phyloP scores from a whole-genome alignment of 2,888 invertebrate genomes.

The Morpho achilles region DNA sequence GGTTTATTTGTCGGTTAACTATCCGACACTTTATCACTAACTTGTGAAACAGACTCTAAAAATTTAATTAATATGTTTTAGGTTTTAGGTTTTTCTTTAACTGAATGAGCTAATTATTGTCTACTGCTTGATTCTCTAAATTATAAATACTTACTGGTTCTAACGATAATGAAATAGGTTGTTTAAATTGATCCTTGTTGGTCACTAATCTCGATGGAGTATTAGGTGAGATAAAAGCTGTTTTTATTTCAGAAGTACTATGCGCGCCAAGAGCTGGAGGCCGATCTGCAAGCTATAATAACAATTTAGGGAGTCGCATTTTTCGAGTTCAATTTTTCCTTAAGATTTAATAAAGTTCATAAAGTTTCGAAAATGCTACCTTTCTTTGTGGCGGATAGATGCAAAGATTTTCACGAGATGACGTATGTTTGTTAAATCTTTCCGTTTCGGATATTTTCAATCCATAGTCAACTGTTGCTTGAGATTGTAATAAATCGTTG shows the following conservation, averaged over 20 bases:
- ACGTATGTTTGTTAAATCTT: conserved; percentile 55
- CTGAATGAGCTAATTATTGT: no score
- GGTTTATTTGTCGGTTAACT: no score
- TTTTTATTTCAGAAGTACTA: conserved; percentile 53
- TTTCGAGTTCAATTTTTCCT: no score
- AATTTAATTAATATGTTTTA: no score
- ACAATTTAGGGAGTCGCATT: neutral
- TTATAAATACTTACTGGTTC: conserved; percentile 40
- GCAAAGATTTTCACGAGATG: conserved; percentile 49
- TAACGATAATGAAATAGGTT: conserved; percentile 37
- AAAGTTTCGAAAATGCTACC: conserved; percentile 37
- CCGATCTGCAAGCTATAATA: conserved; percentile 43
- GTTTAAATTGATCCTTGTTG: conserved; percentile 55
- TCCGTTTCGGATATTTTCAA: conserved; percentile 49
- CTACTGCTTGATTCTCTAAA: neutral
- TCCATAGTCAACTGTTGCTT: conserved; percentile 45
- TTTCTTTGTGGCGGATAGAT: conserved; percentile 50
- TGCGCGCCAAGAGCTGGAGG: conserved; percentile 46
- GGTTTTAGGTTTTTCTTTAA: no score
- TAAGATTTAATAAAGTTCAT: no score
- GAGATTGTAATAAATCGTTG: conserved; percentile 46
- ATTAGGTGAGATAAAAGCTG: conserved; percentile 40
- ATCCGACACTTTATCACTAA: no score
- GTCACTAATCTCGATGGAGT: conserved; percentile 46
- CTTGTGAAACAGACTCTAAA: no score